Conservation (phyloP, 2,888 invertebrate genomes). For the Caenorhabditis zanzibari region DNA sequence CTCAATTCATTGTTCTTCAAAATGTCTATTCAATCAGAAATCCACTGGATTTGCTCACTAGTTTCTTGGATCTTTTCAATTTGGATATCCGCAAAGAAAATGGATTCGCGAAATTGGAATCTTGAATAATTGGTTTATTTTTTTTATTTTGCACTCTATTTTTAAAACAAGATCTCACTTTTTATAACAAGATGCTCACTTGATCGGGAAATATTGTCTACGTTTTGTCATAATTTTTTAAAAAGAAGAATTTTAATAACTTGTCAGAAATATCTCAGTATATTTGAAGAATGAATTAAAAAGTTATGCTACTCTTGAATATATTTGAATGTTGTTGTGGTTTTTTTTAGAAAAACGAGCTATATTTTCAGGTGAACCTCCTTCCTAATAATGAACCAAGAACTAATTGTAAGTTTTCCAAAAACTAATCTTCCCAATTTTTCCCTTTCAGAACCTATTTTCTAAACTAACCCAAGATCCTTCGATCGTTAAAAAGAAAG, state of each 20-base stretch:
- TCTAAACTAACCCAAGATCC: slow-evolving; percentile 15
- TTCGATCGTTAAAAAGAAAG: slow-evolving; percentile 5
- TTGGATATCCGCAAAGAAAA: slow-evolving; percentile 32
- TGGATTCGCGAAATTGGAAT: background rate
- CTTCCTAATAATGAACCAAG: slow-evolving; percentile 30
- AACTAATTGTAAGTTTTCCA: background rate
- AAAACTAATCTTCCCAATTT: too few relatives aligned
- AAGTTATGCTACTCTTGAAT: background rate
- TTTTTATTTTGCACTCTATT: too few relatives aligned
- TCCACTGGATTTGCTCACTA: background rate
- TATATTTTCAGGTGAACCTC: background rate
- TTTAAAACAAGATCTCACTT: background rate
- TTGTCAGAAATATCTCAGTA: too few relatives aligned
- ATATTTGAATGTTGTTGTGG: too few relatives aligned
- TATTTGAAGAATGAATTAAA: too few relatives aligned
- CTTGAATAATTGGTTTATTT: too few relatives aligned
- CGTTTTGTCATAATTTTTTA: too few relatives aligned
- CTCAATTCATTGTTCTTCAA: background rate
- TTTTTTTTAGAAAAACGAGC: too few relatives aligned
- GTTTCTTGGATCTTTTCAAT: slow-evolving; percentile 29
- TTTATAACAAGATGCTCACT: background rate
- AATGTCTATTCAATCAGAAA: background rate
- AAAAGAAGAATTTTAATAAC: too few relatives aligned
- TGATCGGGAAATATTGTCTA: background rate
- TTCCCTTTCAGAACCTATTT: slow-evolving; percentile 8